These are phyloP conservation scores for Pharmacophagus antenor DNA, from an alignment of 2,888 invertebrate species.

Conservation along the genomic window DNA sequence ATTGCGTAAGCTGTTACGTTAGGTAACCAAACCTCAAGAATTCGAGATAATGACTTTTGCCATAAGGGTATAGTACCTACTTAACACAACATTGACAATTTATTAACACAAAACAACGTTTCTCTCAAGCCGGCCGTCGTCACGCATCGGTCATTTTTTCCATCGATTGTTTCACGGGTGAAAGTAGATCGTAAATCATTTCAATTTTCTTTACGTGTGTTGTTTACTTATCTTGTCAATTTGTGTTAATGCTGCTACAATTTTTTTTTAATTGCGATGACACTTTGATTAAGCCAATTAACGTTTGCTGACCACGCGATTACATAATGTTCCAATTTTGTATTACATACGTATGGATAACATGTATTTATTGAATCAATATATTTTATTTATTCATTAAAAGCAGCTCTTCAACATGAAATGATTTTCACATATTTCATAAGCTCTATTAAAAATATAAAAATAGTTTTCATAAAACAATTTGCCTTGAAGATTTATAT, in stretches of 20 bases:
- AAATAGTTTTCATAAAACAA: too few relatives aligned
- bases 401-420: too few relatives aligned
- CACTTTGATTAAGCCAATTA: background rate
- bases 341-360: background rate
- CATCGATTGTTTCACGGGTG: conserved; percentile 53
- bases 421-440: too few relatives aligned
- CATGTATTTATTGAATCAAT: too few relatives aligned
- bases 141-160: conserved; percentile 44
- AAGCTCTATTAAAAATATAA: too few relatives aligned
- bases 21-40: background rate
- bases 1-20: background rate
- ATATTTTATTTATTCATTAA: too few relatives aligned
- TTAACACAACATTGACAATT: background rate
- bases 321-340: background rate
- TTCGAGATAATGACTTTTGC: background rate
- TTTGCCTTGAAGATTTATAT: too few relatives aligned
- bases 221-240: conserved; percentile 47
- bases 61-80: background rate
- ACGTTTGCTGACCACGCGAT: background rate
- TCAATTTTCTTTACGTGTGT: conserved; percentile 61
- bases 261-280: background rate
- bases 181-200: conserved; percentile 67
- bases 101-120: background rate
- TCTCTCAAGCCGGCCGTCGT: conserved; percentile 26
- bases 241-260: conserved; percentile 7